These are phyloP conservation scores for Galerucella calmariensis DNA, from an alignment of 2,888 invertebrate genomes.

Conservation along the genomic window DNA sequence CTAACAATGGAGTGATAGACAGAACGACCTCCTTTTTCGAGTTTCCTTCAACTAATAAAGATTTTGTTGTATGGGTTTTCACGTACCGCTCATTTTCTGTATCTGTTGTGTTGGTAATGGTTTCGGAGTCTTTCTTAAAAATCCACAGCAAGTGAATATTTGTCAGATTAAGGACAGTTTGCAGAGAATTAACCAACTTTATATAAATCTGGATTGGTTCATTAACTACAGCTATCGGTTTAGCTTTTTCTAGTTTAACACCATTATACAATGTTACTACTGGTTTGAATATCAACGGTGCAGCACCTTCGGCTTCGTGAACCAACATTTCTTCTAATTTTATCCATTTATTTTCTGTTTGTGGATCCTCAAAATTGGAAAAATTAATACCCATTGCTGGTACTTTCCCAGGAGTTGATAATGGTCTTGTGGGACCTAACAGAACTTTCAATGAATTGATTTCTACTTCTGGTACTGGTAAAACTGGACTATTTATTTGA, in stretches of 20 bases:
- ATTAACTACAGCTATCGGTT: conserved; percentile 79
- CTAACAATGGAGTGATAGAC: conserved; percentile 77
- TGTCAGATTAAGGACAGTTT: conserved; percentile 76
- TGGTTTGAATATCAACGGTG: conserved; percentile 83
- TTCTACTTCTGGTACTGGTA: conserved; percentile 81
- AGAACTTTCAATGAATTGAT: conserved; percentile 77
- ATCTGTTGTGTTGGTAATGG: conserved; percentile 60
- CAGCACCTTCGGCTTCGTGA: conserved; percentile 74
- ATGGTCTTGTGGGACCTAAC: conserved; percentile 71
- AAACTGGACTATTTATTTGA: conserved; percentile 58
- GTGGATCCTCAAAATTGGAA: conserved; percentile 55
- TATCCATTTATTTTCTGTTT: conserved; percentile 69
- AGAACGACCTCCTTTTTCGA: conserved; percentile 75
- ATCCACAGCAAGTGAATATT: conserved; percentile 81
- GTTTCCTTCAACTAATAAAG: conserved; percentile 70
- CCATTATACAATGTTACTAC: conserved; percentile 79
- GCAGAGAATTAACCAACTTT: conserved; percentile 79
- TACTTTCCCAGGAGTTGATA: conserved; percentile 69
- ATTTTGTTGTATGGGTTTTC: conserved; percentile 70
- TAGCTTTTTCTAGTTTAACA: conserved; percentile 72
- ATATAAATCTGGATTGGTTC: conserved; percentile 86
- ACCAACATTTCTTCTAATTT: conserved; percentile 83
- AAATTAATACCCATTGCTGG: conserved; percentile 68
- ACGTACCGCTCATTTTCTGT: conserved; percentile 64
- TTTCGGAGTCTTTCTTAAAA: conserved; percentile 67